Percentiles rank a stretch among this genome's conserved stretches.
Evolutionary conservation across 2,113 vertebrate genomes (phyloP).

Genomic region (Silurus asotus): DNA sequence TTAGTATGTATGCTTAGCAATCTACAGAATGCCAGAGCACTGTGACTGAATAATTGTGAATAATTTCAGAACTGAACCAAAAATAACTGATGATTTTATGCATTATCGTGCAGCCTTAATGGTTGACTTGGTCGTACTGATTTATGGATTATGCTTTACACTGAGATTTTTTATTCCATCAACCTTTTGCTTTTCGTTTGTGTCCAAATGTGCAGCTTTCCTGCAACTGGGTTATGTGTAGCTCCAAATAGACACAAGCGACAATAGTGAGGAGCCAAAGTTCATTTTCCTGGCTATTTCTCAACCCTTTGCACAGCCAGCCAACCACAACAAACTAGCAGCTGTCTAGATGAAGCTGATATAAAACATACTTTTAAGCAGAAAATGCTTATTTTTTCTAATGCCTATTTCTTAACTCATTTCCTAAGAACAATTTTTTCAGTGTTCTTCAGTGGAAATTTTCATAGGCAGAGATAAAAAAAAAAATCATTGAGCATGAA

Average conservation of each 20-base stretch:
- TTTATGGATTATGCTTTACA: neutral
- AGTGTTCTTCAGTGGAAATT: neutral
- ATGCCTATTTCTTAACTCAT: neutral
- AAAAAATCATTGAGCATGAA: neutral
- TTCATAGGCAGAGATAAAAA: neutral
- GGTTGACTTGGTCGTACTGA: neutral
- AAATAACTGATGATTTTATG: neutral
- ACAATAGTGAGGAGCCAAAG: conserved; percentile 43
- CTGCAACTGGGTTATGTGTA: conserved; percentile 52
- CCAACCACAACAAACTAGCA: conserved; percentile 25
- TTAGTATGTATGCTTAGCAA: neutral
- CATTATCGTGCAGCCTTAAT: neutral
- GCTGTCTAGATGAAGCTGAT: conserved; percentile 4
- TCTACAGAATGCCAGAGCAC: neutral
- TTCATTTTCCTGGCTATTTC: conserved; percentile 28
- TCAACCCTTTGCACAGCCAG: conserved; percentile 23
- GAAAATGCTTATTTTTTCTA: neutral
- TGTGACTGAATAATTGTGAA: neutral
- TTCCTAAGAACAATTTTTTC: neutral
- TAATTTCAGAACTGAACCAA: neutral
- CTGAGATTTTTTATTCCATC: neutral
- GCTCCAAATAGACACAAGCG: conserved; percentile 49
- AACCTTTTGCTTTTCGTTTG: conserved; percentile 13
- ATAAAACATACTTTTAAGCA: neutral
- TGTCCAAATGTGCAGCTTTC: conserved; percentile 31